Evolutionary conservation across 2,888 invertebrate genomes (phyloP).

Genomic region (Suillia variegata): DNA sequence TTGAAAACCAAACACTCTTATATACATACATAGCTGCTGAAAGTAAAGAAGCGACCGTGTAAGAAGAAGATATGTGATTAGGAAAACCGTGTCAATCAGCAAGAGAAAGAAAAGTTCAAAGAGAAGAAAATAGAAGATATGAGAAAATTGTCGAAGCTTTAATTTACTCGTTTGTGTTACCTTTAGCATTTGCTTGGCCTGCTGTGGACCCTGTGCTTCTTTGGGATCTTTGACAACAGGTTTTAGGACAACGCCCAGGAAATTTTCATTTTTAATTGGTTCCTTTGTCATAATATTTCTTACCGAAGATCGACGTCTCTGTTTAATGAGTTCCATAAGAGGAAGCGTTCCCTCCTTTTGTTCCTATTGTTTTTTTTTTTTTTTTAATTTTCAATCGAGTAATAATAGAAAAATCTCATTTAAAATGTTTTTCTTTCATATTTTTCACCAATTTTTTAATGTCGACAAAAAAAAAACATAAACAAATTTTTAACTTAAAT

Average conservation of each 20-base stretch:
- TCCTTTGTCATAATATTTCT: slow-evolving; percentile 59
- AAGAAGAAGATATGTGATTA: no score
- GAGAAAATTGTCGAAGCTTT: background rate
- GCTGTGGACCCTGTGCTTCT: slow-evolving; percentile 54
- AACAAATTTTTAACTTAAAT: no score
- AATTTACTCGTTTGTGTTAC: slow-evolving; percentile 38
- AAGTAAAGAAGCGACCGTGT: no score
- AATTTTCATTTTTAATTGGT: slow-evolving; percentile 64
- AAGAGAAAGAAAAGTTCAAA: slow-evolving; percentile 1
- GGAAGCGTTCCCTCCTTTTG: slow-evolving; percentile 39
- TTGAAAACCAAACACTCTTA: no score
- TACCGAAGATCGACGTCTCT: slow-evolving; percentile 58
- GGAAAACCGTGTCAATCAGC: no score
- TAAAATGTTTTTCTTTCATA: no score
- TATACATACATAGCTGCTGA: no score
- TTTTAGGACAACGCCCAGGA: slow-evolving; percentile 68
- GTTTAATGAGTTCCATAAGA: slow-evolving; percentile 46
- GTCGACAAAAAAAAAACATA: no score
- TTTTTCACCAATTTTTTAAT: no score
- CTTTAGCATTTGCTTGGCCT: slow-evolving; percentile 54
- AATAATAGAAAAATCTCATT: no score
- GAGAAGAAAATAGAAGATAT: slow-evolving; percentile 8
- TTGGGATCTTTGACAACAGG: slow-evolving; percentile 64
- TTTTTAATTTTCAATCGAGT: slow-evolving; percentile 12
- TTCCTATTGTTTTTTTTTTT: slow-evolving; percentile 29